Evolutionary conservation across 2,888 invertebrate species (phyloP).

Genomic region (Tenthredo livida): DNA sequence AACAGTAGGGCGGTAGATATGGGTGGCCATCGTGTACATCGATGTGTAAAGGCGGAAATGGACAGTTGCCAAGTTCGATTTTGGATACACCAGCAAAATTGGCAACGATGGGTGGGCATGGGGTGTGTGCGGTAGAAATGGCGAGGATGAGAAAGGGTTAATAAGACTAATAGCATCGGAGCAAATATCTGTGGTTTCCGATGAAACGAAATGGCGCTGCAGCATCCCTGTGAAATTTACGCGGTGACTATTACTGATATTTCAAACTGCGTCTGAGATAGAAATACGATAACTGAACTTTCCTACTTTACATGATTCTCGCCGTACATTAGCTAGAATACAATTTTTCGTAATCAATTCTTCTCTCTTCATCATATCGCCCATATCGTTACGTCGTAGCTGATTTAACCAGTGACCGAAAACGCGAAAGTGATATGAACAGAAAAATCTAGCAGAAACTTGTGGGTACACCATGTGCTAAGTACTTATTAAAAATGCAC

Average conservation of each 20-base stretch:
- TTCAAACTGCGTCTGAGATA: not conserved
- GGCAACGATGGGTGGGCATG: slow-evolving; percentile 65
- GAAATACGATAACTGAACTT: not conserved
- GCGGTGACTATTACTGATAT: slow-evolving; percentile 8
- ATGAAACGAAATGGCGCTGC: slow-evolving; percentile 34
- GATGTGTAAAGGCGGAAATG: slow-evolving; percentile 61
- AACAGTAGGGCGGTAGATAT: slow-evolving; percentile 12
- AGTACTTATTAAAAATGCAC: slow-evolving; percentile 15
- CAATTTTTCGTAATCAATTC: not conserved
- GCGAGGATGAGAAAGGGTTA: slow-evolving; percentile 20
- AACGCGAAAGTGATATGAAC: not conserved
- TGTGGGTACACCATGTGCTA: not conserved
- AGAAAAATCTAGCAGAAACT: not conserved
- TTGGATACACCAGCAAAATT: slow-evolving; percentile 63
- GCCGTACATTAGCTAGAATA: not conserved
- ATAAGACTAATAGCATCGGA: slow-evolving; percentile 48
- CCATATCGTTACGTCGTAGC: not conserved
- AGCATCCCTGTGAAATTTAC: slow-evolving; percentile 1
- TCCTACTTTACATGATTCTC: not conserved
- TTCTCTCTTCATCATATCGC: not conserved
- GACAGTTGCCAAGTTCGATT: slow-evolving; percentile 72
- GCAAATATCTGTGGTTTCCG: slow-evolving; percentile 40
- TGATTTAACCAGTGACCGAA: not conserved
- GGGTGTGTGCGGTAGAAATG: slow-evolving; percentile 17
- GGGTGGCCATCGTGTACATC: slow-evolving; percentile 38